Conservation (phyloP, 2,113 vertebrate genomes). For the Thermophis baileyi region DNA sequence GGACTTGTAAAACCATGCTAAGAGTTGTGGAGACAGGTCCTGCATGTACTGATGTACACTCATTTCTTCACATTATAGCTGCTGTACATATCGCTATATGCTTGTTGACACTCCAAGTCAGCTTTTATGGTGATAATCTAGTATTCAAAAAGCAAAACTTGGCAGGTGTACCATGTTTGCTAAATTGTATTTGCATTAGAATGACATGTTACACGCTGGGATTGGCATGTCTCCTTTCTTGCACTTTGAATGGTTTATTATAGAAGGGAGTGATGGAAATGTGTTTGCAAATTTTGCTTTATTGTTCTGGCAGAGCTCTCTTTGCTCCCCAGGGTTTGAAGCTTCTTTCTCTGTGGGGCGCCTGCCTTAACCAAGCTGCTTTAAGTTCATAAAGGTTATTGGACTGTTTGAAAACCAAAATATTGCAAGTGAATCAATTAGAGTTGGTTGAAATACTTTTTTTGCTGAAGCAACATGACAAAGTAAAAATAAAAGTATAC, state of each 20-base stretch:
- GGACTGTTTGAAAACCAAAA: background rate
- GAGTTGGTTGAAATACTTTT: background rate
- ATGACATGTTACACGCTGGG: background rate
- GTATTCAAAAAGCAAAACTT: background rate
- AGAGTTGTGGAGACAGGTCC: background rate
- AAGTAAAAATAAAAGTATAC: background rate
- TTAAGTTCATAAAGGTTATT: background rate
- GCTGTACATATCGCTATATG: background rate
- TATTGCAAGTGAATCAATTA: constrained; percentile 5
- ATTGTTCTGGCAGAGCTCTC: background rate
- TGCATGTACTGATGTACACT: background rate
- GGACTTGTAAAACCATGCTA: background rate
- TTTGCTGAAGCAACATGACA: background rate
- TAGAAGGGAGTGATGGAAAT: background rate
- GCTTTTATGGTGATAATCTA: background rate
- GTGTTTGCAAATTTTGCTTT: background rate
- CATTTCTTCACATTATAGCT: background rate
- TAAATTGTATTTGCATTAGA: background rate
- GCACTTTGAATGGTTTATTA: background rate
- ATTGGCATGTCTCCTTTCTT: background rate
- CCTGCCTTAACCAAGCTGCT: background rate
- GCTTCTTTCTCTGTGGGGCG: background rate
- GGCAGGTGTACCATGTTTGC: background rate
- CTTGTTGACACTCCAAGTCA: background rate
- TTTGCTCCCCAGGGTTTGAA: background rate